Evolutionary conservation across 2,113 vertebrate species (phyloP).

Genomic region (Protobothrops flavoviridis): DNA sequence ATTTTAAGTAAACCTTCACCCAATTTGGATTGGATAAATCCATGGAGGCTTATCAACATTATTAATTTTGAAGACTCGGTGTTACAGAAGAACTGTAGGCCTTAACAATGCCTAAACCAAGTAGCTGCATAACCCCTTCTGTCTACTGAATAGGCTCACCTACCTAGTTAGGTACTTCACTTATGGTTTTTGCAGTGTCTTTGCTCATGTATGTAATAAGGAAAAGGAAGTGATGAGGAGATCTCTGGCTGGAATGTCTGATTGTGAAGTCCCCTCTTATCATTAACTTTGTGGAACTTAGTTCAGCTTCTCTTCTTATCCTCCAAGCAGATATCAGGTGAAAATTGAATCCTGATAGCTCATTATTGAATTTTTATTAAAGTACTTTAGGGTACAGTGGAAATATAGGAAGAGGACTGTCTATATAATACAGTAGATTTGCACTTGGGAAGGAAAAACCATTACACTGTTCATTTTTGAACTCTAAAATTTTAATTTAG

Average conservation of each 20-base stretch:
- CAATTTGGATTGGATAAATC: background rate
- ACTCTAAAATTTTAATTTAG: background rate
- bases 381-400: background rate
- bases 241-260: background rate
- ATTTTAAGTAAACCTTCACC: background rate
- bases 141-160: background rate
- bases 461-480: background rate
- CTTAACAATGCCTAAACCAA: background rate
- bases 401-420: background rate
- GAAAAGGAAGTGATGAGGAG: background rate
- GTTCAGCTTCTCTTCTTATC: background rate
- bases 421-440: background rate
- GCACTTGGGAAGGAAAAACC: background rate
- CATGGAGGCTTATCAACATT: background rate
- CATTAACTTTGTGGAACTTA: background rate
- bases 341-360: background rate
- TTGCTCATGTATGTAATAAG: background rate
- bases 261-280: background rate
- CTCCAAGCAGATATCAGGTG: background rate
- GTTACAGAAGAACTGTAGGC: background rate
- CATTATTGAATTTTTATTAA: background rate
- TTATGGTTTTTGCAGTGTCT: background rate
- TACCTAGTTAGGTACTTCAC: background rate
- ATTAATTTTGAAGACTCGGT: background rate
- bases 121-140: background rate